Evolutionary conservation across 2,113 vertebrate species (phyloP).

Genomic region (Ctenomys sociabilis): DNA sequence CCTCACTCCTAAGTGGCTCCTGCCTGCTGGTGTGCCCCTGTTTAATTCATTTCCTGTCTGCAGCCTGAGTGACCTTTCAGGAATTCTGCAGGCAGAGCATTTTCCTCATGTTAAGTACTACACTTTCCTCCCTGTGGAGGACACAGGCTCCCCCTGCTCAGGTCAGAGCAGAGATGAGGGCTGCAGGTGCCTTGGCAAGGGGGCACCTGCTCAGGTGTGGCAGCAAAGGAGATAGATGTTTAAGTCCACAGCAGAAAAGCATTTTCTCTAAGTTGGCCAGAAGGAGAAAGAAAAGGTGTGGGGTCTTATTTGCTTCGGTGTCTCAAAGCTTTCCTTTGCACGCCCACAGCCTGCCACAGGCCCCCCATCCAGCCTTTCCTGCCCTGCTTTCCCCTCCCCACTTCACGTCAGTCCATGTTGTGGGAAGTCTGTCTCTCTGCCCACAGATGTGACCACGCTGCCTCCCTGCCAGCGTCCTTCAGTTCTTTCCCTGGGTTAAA

Average conservation of each 20-base stretch:
- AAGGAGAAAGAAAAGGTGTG: neutral
- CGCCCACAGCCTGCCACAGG: neutral
- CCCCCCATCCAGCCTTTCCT: too few species aligned
- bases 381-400: fast-evolving
- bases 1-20: neutral
- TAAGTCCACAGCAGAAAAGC: neutral
- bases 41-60: constrained; percentile 10
- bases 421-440: neutral
- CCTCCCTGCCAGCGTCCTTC: neutral
- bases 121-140: neutral
- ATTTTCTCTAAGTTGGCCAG: neutral
- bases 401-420: neutral
- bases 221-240: neutral
- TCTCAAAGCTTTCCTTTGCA: neutral
- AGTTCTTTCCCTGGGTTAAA: neutral
- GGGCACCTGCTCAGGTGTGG: neutral
- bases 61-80: neutral
- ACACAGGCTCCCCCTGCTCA: neutral
- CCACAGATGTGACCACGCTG: neutral
- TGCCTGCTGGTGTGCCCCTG: neutral
- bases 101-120: neutral
- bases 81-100: neutral
- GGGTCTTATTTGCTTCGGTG: neutral
- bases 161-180: neutral
- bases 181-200: neutral